phyloP scores from a whole-genome alignment of 2,113 vertebrate genomes.

The Sinocyclocheilus maitianheensis region DNA sequence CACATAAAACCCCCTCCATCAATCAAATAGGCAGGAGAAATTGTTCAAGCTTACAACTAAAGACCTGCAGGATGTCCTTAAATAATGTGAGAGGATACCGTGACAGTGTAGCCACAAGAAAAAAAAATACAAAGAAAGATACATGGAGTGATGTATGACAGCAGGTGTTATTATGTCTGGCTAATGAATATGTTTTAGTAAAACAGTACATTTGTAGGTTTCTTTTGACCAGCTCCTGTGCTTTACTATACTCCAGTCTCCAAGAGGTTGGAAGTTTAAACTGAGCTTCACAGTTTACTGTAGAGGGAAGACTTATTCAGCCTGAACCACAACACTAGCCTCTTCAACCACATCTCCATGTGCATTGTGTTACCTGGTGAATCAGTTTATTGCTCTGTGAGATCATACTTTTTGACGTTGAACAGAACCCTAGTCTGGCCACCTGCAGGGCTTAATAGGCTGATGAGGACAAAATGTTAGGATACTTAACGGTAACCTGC shows the following conservation, averaged over 20 bases:
- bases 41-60: neutral
- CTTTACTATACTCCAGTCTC: neutral
- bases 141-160: neutral
- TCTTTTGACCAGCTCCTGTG: neutral
- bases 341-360: neutral
- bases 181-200: neutral
- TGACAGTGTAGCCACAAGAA: neutral
- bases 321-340: conserved; percentile 17
- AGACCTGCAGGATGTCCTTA: conserved; percentile 10
- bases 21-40: conserved; percentile 18
- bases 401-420: conserved; percentile 26
- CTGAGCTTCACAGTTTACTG: conserved; percentile 22
- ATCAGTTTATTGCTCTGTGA: conserved; percentile 42
- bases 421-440: neutral
- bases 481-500: conserved; percentile 7
- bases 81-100: neutral
- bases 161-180: neutral
- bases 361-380: conserved; percentile 15
- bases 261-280: neutral
- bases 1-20: conserved; percentile 21
- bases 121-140: neutral
- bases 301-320: conserved; percentile 19
- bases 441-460: conserved; percentile 28
- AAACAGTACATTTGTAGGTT: neutral
- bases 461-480: conserved; percentile 30